These are phyloP conservation scores for Sipha maydis DNA, from an alignment of 2,888 invertebrate species.

Conservation along the genomic window DNA sequence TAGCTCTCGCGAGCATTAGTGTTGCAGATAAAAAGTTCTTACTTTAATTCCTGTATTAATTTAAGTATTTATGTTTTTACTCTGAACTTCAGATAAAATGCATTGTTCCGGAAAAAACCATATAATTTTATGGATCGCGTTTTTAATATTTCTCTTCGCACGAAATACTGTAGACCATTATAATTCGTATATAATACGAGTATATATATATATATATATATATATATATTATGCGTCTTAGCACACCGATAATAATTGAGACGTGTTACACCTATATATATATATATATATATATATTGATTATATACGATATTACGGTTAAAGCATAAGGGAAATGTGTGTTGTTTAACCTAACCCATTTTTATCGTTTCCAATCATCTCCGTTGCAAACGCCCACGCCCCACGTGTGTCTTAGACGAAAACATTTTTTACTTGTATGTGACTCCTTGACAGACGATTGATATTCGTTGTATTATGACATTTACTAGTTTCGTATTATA, in stretches of 20 bases:
- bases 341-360: slow-evolving; percentile 12
- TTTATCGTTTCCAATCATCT: slow-evolving; percentile 4
- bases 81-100: no score
- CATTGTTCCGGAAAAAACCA: no score
- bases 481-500: background rate
- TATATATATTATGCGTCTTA: background rate
- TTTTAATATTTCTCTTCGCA: no score
- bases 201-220: background rate
- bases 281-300: background rate
- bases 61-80: no score
- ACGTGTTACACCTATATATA: background rate
- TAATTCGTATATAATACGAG: no score
- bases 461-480: background rate
- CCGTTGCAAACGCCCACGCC: background rate
- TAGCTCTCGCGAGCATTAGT: no score
- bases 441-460: background rate
- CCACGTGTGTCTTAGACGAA: background rate
- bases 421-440: background rate
- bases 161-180: no score
- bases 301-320: background rate
- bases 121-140: no score
- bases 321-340: background rate
- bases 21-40: no score
- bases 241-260: background rate
- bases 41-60: no score